Conservation (phyloP, 2,113 vertebrate genomes). For the Forbesichthys papilliferus region DNA sequence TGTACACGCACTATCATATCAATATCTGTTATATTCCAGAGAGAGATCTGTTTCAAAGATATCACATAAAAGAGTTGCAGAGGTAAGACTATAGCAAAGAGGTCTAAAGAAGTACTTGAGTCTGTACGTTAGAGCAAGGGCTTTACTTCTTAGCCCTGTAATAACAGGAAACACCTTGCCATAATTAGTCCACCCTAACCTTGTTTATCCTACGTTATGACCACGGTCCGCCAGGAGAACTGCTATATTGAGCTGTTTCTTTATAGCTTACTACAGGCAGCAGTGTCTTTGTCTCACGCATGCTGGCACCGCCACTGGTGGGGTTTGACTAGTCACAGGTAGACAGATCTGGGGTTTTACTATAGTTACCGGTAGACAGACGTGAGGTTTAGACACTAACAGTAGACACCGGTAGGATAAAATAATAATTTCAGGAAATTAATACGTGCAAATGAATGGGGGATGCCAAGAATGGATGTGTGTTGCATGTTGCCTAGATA, state of each 20-base stretch:
- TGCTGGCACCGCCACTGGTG: constrained; percentile 55
- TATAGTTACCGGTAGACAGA: constrained; percentile 55
- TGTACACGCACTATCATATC: no score
- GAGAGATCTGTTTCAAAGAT: no score
- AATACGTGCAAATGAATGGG: constrained; percentile 51
- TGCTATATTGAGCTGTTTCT: constrained; percentile 66
- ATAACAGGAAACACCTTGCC: constrained; percentile 62
- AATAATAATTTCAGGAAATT: constrained; percentile 54
- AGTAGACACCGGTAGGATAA: constrained; percentile 37
- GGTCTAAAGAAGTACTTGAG: constrained; percentile 22
- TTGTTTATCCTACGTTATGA: constrained; percentile 66
- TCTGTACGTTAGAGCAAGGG: background rate
- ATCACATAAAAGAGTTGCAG: no score
- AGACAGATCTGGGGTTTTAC: constrained; percentile 58
- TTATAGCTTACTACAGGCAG: constrained; percentile 42
- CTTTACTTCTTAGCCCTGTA: constrained; percentile 28
- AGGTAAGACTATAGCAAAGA: no score
- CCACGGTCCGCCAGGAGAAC: constrained; percentile 56
- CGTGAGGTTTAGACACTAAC: constrained; percentile 28
- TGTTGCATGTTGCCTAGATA: constrained; percentile 20
- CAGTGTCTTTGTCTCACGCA: constrained; percentile 54
- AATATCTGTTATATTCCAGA: no score
- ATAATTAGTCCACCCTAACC: constrained; percentile 65
- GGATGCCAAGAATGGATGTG: constrained; percentile 25
- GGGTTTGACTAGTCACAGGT: constrained; percentile 40